These are phyloP conservation scores for Vannuccia rotundouncinata DNA, from an alignment of 2,888 invertebrate species.

Conservation along the genomic window DNA sequence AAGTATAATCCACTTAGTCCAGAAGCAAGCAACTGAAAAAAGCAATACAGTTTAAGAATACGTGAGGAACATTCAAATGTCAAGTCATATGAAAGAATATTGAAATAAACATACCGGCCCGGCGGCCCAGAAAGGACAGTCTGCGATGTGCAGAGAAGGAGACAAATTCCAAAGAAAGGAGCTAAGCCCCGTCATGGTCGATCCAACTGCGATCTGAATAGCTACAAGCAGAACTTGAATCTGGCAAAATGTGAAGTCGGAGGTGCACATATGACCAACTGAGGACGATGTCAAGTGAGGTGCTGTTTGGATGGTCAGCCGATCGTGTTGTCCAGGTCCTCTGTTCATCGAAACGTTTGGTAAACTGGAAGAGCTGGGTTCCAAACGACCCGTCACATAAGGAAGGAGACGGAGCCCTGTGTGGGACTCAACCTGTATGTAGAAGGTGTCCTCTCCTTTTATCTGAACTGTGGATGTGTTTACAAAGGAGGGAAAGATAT, in stretches of 20 bases:
- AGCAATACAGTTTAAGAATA: not conserved
- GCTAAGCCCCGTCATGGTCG: constrained; percentile 8
- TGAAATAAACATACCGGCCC: too few species aligned
- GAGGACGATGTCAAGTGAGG: not conserved
- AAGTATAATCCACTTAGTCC: not conserved
- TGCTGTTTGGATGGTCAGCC: too few species aligned
- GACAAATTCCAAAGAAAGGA: not conserved
- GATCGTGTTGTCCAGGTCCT: not conserved
- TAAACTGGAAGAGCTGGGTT: not conserved
- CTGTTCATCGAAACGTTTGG: not conserved
- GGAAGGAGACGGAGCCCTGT: not conserved
- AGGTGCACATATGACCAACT: not conserved
- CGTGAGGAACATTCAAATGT: not conserved
- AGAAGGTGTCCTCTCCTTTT: not conserved
- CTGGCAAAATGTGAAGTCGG: not conserved
- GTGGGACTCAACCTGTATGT: not conserved
- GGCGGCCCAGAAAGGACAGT: not conserved
- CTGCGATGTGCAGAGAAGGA: not conserved
- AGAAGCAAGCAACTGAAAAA: not conserved
- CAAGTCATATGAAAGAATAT: too few species aligned
- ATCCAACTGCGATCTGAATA: not conserved
- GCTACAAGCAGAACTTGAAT: constrained; percentile 7
- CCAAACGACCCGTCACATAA: too few species aligned
- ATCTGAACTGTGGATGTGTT: not conserved
- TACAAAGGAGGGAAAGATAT: not conserved